Percentiles rank a stretch among this genome's conserved stretches.
Conservation (phyloP, 2,888 invertebrate genomes). For the Parelbella ahira region DNA sequence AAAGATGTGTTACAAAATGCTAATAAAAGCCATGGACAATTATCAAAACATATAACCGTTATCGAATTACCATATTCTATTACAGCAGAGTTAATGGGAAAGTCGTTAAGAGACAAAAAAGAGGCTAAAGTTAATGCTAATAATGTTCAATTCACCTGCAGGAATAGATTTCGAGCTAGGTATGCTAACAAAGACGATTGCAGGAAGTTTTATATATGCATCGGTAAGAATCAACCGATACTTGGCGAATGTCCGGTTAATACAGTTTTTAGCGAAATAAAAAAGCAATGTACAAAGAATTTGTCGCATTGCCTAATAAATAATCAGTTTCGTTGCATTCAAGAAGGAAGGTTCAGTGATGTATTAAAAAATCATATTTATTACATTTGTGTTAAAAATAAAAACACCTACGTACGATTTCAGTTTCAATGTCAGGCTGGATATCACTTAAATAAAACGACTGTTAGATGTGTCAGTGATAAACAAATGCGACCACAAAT, state of each 20-base stretch:
- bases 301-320: constrained; percentile 68
- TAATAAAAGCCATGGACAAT: too few species aligned
- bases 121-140: too few species aligned
- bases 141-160: constrained; percentile 2
- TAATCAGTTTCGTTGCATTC: constrained; percentile 69
- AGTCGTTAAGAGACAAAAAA: too few species aligned
- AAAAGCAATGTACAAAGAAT: constrained; percentile 68
- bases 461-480: constrained; percentile 45
- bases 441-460: constrained; percentile 52
- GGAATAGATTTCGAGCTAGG: constrained; percentile 49
- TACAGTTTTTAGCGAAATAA: constrained; percentile 66
- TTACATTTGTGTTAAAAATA: constrained; percentile 60
- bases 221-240: constrained; percentile 47
- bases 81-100: background rate
- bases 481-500: constrained; percentile 16
- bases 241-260: constrained; percentile 55
- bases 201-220: constrained; percentile 75
- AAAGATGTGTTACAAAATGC: too few species aligned
- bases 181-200: constrained; percentile 71
- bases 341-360: constrained; percentile 61
- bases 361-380: constrained; percentile 57
- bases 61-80: background rate
- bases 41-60: too few species aligned
- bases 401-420: constrained; percentile 47
- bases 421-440: constrained; percentile 60